phyloP scores from a whole-genome alignment of 92 coral and sea anemone species.

The Porites cylindrica region DNA sequence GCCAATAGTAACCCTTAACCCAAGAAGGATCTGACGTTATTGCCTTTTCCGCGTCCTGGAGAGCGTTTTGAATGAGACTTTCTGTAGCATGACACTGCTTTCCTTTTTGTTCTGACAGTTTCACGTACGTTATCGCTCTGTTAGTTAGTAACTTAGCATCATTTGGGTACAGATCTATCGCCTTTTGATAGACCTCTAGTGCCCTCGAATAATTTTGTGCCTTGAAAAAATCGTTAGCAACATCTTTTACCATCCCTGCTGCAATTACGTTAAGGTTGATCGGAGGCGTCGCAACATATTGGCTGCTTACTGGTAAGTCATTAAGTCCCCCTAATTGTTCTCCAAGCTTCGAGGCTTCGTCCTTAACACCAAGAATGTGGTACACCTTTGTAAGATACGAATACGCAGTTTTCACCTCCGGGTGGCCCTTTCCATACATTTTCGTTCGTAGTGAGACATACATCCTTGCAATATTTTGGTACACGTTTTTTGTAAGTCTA shows the following conservation, averaged over 20 bases:
- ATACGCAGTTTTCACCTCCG: not conserved
- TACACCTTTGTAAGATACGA: not conserved
- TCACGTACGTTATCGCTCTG: constrained; percentile 9
- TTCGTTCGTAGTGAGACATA: not conserved
- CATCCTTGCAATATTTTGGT: not conserved
- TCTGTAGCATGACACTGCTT: not conserved
- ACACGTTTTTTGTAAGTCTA: not conserved
- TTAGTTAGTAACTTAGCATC: constrained; percentile 27
- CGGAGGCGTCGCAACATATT: not conserved
- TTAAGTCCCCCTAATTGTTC: not conserved
- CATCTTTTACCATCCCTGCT: not conserved
- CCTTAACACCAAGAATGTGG: not conserved
- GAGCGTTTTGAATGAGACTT: not conserved
- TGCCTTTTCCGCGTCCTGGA: constrained; percentile 5
- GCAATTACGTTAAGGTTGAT: no score
- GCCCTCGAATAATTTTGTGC: not conserved
- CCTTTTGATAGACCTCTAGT: not conserved
- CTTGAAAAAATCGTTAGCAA: not conserved
- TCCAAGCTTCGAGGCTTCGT: not conserved
- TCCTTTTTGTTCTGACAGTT: not conserved
- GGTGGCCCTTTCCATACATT: not conserved
- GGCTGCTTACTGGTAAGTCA: not conserved
- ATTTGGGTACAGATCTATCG: not conserved
- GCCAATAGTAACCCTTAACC: no score
- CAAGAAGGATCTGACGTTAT: constrained; percentile 20